phyloP scores from a whole-genome alignment of 2,888 invertebrate species.

The Phlogophora meticulosa region DNA sequence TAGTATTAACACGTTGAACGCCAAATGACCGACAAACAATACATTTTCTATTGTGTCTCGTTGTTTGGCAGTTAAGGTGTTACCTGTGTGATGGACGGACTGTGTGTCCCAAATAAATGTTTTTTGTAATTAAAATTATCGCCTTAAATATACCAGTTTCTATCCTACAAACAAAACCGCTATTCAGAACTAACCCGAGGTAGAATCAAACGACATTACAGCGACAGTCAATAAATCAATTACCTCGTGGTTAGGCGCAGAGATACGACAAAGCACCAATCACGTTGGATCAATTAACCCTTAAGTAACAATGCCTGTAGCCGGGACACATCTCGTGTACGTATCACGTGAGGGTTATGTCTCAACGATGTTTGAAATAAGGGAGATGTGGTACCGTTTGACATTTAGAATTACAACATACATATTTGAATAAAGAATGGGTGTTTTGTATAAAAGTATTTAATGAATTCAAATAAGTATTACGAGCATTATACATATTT shows the following conservation, averaged over 20 bases:
- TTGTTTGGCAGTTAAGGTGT: no score
- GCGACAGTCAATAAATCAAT: constrained; percentile 54
- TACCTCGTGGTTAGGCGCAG: constrained; percentile 43
- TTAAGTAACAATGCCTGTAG: constrained; percentile 69
- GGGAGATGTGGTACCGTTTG: background rate
- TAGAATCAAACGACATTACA: constrained; percentile 43
- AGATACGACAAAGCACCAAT: constrained; percentile 61
- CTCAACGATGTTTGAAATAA: background rate
- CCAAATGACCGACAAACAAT: no score
- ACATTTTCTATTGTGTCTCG: no score
- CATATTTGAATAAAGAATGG: background rate
- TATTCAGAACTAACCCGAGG: constrained; percentile 2
- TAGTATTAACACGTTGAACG: no score
- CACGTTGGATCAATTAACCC: constrained; percentile 71
- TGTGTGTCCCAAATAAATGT: no score
- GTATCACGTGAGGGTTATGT: constrained; percentile 18
- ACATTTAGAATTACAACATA: background rate
- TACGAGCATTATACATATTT: no score
- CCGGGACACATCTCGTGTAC: constrained; percentile 18
- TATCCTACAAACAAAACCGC: constrained; percentile 8
- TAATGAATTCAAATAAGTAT: no score
- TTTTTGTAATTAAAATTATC: no score
- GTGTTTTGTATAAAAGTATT: background rate
- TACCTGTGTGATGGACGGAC: no score
- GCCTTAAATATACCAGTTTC: background rate